Evolutionary conservation across 1,140 invertebrate genomes (phyloP).

Genomic region (Drosophila seguyi): DNA sequence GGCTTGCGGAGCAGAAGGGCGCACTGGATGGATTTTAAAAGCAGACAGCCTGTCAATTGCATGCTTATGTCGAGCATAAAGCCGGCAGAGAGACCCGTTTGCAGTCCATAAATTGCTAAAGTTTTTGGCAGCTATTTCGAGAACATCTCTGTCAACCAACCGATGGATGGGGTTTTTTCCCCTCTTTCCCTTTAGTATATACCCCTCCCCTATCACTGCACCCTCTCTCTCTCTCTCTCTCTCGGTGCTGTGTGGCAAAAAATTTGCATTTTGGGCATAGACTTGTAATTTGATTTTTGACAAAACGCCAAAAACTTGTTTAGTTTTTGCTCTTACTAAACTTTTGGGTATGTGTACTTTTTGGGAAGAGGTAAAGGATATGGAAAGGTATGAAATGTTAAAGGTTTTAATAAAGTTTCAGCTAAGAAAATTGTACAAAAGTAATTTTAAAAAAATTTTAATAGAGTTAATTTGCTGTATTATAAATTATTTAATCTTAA

Average conservation of each 20-base stretch:
- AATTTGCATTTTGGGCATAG: constrained; percentile 55
- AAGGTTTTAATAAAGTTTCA: not conserved
- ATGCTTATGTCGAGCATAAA: constrained; percentile 33
- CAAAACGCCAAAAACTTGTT: constrained; percentile 51
- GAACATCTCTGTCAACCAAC: constrained; percentile 31
- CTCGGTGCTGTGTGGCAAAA: constrained; percentile 4
- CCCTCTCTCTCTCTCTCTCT: not conserved
- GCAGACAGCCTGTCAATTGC: constrained; percentile 61
- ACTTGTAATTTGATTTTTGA: constrained; percentile 62
- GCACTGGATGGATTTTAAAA: constrained; percentile 44
- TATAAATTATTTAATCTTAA: too few species aligned
- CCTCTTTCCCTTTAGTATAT: not conserved
- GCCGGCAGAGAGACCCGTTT: constrained; percentile 25
- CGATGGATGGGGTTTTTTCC: constrained; percentile 3
- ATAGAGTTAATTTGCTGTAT: not conserved
- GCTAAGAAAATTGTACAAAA: not conserved
- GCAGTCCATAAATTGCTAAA: constrained; percentile 62
- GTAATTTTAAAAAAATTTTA: not conserved
- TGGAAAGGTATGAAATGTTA: constrained; percentile 1
- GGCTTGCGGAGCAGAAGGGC: constrained; percentile 11
- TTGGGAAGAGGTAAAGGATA: not conserved
- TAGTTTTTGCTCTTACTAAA: constrained; percentile 40
- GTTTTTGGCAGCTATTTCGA: constrained; percentile 52
- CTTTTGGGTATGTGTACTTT: constrained; percentile 16
- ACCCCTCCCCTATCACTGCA: too few species aligned